Percentiles rank a stretch among this genome's conserved stretches.
Conservation (phyloP, 2,888 invertebrate genomes). For the Spicauda simplicius region DNA sequence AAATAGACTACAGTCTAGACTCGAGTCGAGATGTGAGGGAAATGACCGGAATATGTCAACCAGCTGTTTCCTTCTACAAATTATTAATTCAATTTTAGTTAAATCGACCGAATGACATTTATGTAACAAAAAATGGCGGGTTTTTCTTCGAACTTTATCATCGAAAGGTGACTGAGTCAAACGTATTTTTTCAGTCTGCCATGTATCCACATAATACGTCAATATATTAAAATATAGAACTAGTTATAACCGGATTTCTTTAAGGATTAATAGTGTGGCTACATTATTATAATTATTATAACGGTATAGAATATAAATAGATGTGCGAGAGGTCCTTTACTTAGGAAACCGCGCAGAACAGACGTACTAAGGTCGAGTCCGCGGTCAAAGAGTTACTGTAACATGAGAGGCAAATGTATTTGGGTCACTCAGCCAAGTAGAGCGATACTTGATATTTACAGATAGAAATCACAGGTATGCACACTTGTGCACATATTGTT, state of each 20-base stretch:
- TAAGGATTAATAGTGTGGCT: not conserved
- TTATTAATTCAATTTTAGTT: not conserved
- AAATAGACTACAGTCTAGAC: conserved; percentile 24
- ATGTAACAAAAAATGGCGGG: conserved; percentile 8
- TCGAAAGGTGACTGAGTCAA: not conserved
- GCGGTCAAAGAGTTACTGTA: conserved; percentile 37
- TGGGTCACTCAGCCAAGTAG: conserved; percentile 42
- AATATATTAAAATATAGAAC: not conserved
- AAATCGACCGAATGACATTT: conserved; percentile 8
- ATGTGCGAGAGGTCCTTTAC: conserved; percentile 15
- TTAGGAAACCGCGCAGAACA: conserved; percentile 24
- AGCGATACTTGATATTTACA: conserved; percentile 41
- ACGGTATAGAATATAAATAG: conserved; percentile 15
- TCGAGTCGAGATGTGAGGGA: conserved; percentile 14
- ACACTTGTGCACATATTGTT: conserved; percentile 13
- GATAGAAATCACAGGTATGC: conserved; percentile 41
- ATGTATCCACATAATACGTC: not conserved
- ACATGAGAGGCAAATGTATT: conserved; percentile 39
- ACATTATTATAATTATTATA: conserved; percentile 2
- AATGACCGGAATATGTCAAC: conserved; percentile 19
- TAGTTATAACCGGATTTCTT: not conserved
- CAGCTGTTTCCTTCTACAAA: conserved; percentile 19
- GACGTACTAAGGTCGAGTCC: conserved; percentile 31
- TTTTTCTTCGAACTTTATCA: not conserved
- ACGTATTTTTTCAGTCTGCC: not conserved